These are phyloP conservation scores for Clivina fossor DNA, from an alignment of 2,888 invertebrate species.

Conservation along the genomic window DNA sequence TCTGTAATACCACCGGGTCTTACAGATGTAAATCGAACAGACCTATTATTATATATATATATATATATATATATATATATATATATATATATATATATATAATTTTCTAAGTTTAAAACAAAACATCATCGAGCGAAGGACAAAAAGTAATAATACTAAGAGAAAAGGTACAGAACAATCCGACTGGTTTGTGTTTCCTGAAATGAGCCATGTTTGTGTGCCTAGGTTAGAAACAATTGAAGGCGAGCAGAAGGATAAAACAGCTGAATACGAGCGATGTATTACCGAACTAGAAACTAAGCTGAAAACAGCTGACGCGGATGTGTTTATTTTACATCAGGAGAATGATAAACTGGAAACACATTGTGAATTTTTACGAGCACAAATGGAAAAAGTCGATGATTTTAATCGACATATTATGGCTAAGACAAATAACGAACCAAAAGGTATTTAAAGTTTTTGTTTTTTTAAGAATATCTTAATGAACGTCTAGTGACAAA, in stretches of 20 bases:
- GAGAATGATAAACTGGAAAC: background rate
- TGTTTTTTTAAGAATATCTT: background rate
- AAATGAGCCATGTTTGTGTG: constrained; percentile 26
- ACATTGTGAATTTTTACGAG: constrained; percentile 2
- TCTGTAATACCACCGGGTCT: background rate
- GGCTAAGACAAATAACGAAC: background rate
- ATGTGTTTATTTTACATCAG: no score
- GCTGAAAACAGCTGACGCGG: background rate
- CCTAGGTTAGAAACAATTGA: constrained; percentile 5
- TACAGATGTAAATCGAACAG: background rate
- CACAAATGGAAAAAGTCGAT: constrained; percentile 3
- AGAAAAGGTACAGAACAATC: constrained; percentile 13
- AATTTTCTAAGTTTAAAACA: background rate
- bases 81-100: background rate
- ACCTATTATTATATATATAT: background rate
- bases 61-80: background rate
- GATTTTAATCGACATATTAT: background rate
- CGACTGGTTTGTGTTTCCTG: constrained; percentile 14
- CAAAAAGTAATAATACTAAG: background rate
- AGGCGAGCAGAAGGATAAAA: background rate
- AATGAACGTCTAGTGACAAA: no score
- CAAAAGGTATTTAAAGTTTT: background rate
- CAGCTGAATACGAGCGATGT: background rate
- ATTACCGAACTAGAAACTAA: background rate
- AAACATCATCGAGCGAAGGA: background rate